Evolutionary conservation across 1,140 invertebrate genomes (phyloP), one percentile per base, ranked within the genome.

Genomic region (Drosophila nebulosa): DNA sequence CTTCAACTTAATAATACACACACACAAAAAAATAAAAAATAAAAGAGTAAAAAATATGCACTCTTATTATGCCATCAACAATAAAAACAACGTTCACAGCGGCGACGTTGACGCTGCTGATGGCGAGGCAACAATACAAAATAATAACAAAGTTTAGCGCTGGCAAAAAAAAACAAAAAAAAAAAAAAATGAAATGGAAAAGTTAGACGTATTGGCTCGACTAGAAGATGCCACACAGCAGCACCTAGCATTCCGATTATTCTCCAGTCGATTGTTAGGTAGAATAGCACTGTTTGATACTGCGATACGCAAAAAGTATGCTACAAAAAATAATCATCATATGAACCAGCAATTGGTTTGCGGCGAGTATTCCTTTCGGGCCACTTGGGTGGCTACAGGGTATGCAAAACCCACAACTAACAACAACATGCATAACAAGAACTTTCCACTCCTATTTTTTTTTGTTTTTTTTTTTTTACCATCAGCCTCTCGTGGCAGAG

Each of bases 31-130:
- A 32, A 18, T 30, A 2, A 59, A 39, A 51, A 30, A 60, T 27
- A 35, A 16, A 6, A 42, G 6, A 16, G 3, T 42, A 69, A 73
- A 58, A 69, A 85, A 81, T 78, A 71, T 88, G 83, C 78, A 78
- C 70, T 81, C 83, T 88, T 83, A 88, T 81, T 83, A 81, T 78
- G 70, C 67, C 83, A 81, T 78, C 75, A 83, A 86, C 83, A 86
- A 85, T 77, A 86, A 85, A 78, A 86, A 86, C 69, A 86, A 80
- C 55, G 22, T 35, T 35, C 16, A 18, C 21, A 65, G 35, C 55
- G 30, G 57, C 36, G 64, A 56, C 57, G 65, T 3, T 59, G 64
- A 50, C 52, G 42, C 16, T 21, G 16, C 6, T 21, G 39, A 66
- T 57, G 52, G 51, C 51, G 18, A 46, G 36, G 24, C 63, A 73